Percentiles rank a stretch among this genome's conserved stretches.
Conservation (phyloP, 1,140 invertebrate species). For the Hyles vespertilio region DNA sequence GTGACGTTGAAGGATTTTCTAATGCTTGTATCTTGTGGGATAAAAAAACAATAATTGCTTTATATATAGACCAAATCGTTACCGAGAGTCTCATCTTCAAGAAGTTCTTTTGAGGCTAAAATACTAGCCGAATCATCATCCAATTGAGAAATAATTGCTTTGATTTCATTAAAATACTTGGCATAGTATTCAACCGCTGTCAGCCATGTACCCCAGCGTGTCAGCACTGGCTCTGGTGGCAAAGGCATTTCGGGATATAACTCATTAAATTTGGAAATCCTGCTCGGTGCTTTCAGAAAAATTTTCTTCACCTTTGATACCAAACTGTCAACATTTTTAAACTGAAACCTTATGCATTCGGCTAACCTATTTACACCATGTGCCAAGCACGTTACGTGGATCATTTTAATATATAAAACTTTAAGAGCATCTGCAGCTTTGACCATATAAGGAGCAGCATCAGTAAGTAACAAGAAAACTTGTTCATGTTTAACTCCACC, state of each 20-base stretch:
- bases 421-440: slow-evolving; percentile 31
- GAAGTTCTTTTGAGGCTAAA: too few relatives aligned
- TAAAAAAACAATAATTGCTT: too few relatives aligned
- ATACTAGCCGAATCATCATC: not conserved
- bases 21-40: too few relatives aligned
- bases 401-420: slow-evolving; percentile 25
- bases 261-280: slow-evolving; percentile 41
- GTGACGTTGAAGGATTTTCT: too few relatives aligned
- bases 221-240: slow-evolving; percentile 52
- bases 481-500: slow-evolving; percentile 15
- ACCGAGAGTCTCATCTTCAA: too few relatives aligned
- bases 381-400: slow-evolving; percentile 47
- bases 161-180: slow-evolving; percentile 34
- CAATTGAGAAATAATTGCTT: slow-evolving; percentile 12
- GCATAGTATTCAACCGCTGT: slow-evolving; percentile 42
- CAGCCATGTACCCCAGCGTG: slow-evolving; percentile 62
- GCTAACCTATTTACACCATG: slow-evolving; percentile 48
- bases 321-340: slow-evolving; percentile 36
- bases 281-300: slow-evolving; percentile 37
- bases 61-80: too few relatives aligned
- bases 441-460: slow-evolving; percentile 29
- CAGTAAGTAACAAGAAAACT: slow-evolving; percentile 26
- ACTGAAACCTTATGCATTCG: slow-evolving; percentile 42
- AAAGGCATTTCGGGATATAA: slow-evolving; percentile 40
- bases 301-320: slow-evolving; percentile 35